A percentile compares a stretch with the other conserved stretches of the same genome.
phyloP scores from a whole-genome alignment of 37 sponge, comb jelly and placozoan genomes.

The Amphimedon queenslandica region DNA sequence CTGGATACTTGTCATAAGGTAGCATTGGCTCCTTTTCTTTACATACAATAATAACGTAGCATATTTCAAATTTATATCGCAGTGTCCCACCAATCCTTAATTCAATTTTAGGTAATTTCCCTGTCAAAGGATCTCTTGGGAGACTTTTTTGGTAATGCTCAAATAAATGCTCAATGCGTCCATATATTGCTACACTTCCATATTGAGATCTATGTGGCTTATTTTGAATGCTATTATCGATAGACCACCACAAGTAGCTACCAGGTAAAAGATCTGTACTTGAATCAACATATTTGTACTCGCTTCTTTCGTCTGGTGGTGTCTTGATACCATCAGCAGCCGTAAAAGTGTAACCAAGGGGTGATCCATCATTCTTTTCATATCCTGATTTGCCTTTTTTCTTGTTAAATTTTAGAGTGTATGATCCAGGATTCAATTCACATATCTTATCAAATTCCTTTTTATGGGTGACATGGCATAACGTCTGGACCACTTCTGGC shows the following conservation, averaged over 20 bases:
- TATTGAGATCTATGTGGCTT: background rate
- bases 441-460: too few species aligned
- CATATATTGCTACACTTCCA: too few species aligned
- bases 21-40: background rate
- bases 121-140: too few species aligned
- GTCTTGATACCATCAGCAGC: background rate
- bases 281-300: background rate
- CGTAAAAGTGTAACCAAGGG: background rate
- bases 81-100: constrained; percentile 15
- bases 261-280: constrained; percentile 7
- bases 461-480: too few species aligned
- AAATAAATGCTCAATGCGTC: background rate
- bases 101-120: background rate
- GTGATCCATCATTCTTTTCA: background rate
- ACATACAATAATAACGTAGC: constrained; percentile 16
- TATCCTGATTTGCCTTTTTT: background rate
- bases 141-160: background rate
- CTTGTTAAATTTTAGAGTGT: background rate
- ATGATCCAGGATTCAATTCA: too few species aligned
- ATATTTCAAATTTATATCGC: constrained; percentile 10
- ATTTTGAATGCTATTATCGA: too few species aligned
- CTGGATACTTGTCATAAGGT: background rate
- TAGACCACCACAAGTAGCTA: constrained; percentile 10
- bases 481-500: too few species aligned
- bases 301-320: background rate